These are phyloP conservation scores for Poecilus cupreus DNA, from an alignment of 2,888 invertebrate species.

Conservation along the genomic window DNA sequence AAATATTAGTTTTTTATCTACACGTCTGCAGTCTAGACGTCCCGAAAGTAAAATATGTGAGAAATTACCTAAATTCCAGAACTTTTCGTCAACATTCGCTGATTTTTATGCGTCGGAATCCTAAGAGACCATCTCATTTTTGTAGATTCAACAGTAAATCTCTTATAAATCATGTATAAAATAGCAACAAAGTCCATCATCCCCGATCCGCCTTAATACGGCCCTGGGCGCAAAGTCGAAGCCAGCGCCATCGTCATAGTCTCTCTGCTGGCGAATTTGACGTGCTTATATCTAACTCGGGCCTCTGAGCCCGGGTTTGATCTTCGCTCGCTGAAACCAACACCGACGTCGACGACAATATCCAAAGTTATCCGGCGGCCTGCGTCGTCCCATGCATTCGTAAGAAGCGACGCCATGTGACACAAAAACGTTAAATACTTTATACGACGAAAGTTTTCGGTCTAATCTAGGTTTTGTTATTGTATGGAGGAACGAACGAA, in stretches of 20 bases:
- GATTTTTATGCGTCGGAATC: background rate
- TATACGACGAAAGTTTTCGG: conserved; percentile 54
- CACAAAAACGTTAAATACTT: conserved; percentile 58
- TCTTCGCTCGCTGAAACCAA: background rate
- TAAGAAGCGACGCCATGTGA: conserved; percentile 51
- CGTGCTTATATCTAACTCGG: conserved; percentile 4
- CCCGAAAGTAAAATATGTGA: conserved; percentile 26
- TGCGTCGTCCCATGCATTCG: conserved; percentile 52
- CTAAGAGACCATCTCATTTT: background rate
- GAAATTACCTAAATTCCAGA: background rate
- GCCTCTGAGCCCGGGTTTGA: conserved; percentile 22
- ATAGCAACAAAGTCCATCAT: conserved; percentile 32
- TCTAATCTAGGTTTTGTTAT: conserved; percentile 58
- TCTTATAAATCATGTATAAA: conserved; percentile 12
- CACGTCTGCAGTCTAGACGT: background rate
- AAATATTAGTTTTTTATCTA: conserved; percentile 27
- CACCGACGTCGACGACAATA: conserved; percentile 31
- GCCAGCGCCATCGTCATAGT: background rate
- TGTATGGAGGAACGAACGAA: conserved; percentile 38
- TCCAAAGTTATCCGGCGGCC: conserved; percentile 49
- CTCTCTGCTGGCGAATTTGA: background rate
- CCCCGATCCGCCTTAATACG: conserved; percentile 14
- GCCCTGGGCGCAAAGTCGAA: background rate
- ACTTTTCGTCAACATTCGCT: background rate
- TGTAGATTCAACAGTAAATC: conserved; percentile 1